Base-by-base conservation (phyloP, 2,797 vertebrate species). In the Myotis vivesi region DNA sequence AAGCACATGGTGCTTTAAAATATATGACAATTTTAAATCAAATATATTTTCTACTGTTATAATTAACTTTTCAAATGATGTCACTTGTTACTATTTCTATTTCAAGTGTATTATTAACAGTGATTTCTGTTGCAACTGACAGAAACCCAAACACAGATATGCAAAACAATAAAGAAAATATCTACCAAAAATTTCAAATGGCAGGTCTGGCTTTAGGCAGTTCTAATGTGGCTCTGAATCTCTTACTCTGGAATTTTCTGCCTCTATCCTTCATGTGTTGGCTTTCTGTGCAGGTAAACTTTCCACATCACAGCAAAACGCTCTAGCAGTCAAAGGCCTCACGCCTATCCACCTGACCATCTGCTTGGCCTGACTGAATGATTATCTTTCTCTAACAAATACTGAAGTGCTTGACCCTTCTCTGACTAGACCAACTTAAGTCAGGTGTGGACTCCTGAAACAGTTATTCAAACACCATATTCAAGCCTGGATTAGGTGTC, bases 111-210 rank as follows among this genome's bases (percentile, higher is more conserved):
- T 79, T 73, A 44, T 28, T 88, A 64, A 64, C n/a, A 77, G 64
- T 71, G 13, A 25, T 64, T 94, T 93, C 44, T 88, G 22, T 17
- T 76, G 28, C 51, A 62, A 23, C 23, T 49, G 33, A 76, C 53
- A 57, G 79, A 88, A 96, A 83, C 13, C 23, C 66, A 88, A 85
- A 92, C 38, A 86, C 11, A 81, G 91, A 28, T 72, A 72, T 49
- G 25, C 12, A 68, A 91, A 87, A 49, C 51, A 69, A 36, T 84
- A 87, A 90, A 92, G 46, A 11, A 68, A 49, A 25, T 80, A 46
- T 15, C 89, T 86, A 38, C 22, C 87, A 8, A 25, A 36, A 92
- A 85, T n/a, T 25, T 66, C 22, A 38, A 91, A 1, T 57, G 28
- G 8, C 17, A 59, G 23, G 38, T 77, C 8, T 38, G 73, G 25